These are phyloP conservation scores for Leptinotarsa lineolata DNA, from an alignment of 1,140 invertebrate species.

Conservation along the genomic window DNA sequence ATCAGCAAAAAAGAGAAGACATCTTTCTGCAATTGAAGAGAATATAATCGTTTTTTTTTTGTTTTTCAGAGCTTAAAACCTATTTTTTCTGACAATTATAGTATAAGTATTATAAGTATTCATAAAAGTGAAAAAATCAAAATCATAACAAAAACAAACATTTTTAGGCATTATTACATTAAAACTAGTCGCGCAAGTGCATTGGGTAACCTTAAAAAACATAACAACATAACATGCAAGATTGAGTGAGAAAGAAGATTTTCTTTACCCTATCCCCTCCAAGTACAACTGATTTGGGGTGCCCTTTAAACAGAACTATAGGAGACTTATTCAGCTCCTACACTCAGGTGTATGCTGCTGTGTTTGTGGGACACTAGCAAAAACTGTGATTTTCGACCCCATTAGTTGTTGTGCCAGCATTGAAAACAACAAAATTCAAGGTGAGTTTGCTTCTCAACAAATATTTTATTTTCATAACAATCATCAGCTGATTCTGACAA, in stretches of 20 bases:
- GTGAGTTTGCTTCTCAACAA: conserved; percentile 27
- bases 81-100: too few species aligned
- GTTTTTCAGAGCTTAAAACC: too few species aligned
- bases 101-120: too few species aligned
- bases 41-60: too few species aligned
- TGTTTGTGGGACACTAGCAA: conserved; percentile 32
- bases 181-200: not conserved
- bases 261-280: not conserved
- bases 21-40: not conserved
- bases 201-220: not conserved
- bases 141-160: too few species aligned
- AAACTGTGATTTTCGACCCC: conserved; percentile 45
- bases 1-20: not conserved
- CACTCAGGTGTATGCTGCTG: conserved; percentile 48
- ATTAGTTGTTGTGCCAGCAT: conserved; percentile 32
- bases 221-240: not conserved
- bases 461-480: not conserved
- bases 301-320: conserved; percentile 22
- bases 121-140: too few species aligned
- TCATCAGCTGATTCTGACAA: conserved; percentile 28
- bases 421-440: conserved; percentile 26
- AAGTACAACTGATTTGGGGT: not conserved
- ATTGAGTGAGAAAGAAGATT: not conserved
- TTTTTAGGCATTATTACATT: not conserved
- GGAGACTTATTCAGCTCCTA: conserved; percentile 41